A percentile compares a stretch with the other conserved stretches of the same genome.
Evolutionary conservation across 2,797 vertebrate species (phyloP).

Genomic region (Schizopygopsis pylzovi): DNA sequence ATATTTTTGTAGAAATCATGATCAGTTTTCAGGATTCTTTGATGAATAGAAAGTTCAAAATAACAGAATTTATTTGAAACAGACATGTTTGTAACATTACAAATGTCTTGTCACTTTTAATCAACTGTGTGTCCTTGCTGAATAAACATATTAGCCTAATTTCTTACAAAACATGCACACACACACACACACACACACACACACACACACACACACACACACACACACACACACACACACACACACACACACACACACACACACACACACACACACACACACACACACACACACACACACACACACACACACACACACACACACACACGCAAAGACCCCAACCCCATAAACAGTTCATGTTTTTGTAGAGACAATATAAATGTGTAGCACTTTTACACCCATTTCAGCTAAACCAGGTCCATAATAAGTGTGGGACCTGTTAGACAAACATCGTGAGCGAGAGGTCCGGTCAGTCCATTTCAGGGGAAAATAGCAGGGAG

Average conservation of each 20-base stretch:
- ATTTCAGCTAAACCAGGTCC: neutral
- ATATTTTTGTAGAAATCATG: neutral
- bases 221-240: neutral
- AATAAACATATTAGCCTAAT: neutral
- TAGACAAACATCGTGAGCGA: conserved; percentile 15
- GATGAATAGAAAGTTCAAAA: neutral
- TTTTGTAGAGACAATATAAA: neutral
- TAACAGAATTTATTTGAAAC: neutral
- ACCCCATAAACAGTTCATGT: neutral
- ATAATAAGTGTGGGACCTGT: neutral
- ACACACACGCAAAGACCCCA: neutral
- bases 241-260: neutral
- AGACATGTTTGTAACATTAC: neutral
- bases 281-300: neutral
- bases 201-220: too few species aligned
- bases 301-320: too few species aligned
- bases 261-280: neutral
- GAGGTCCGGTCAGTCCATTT: conserved; percentile 17
- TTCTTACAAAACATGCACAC: neutral
- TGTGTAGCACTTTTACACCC: neutral
- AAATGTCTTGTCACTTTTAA: neutral
- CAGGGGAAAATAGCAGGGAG: conserved; percentile 35
- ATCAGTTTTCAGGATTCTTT: neutral
- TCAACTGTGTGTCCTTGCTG: neutral
- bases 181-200: neutral